phyloP scores from a whole-genome alignment of 2,113 vertebrate genomes.

The western clawed frog (Xenopus tropicalis) region DNA sequence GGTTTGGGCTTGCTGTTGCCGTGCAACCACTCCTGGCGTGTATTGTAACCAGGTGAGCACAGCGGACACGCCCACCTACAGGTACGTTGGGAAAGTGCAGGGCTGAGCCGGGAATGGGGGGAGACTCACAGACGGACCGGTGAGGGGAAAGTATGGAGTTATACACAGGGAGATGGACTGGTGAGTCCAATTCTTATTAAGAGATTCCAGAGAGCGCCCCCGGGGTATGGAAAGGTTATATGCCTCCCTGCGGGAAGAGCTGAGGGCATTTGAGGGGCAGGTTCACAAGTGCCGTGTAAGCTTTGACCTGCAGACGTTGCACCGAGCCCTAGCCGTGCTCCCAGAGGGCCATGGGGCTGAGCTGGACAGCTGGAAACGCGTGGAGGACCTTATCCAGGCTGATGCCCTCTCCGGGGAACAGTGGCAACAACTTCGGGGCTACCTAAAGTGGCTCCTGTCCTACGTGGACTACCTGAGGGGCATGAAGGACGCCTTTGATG shows the following conservation, averaged over 20 bases:
- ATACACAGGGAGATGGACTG: too few species aligned
- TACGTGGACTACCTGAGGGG: conserved; percentile 49
- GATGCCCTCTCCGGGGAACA: conserved; percentile 1
- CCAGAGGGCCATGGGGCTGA: background rate
- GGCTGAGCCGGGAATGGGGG: too few species aligned
- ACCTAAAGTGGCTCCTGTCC: conserved; percentile 48
- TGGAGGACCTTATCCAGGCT: conserved; percentile 29
- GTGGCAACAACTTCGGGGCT: background rate
- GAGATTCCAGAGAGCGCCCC: too few species aligned
- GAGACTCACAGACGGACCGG: too few species aligned
- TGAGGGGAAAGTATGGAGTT: too few species aligned
- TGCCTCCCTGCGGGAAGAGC: conserved; percentile 45
- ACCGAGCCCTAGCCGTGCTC: conserved; percentile 41
- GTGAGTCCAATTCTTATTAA: too few species aligned
- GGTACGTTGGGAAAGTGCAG: too few species aligned
- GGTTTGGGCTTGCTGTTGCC: too few species aligned
- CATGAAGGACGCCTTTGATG: conserved; percentile 50
- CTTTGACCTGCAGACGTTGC: conserved; percentile 47
- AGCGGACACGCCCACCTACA: too few species aligned
- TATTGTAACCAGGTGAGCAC: too few species aligned
- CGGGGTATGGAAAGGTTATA: conserved; percentile 41
- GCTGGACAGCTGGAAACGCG: conserved; percentile 50
- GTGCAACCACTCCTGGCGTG: too few species aligned
- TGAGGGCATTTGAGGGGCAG: conserved; percentile 38
- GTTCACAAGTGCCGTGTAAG: conserved; percentile 20